Base-by-base conservation (phyloP, 2,888 invertebrate genomes). In the Stenodema calcarata region DNA sequence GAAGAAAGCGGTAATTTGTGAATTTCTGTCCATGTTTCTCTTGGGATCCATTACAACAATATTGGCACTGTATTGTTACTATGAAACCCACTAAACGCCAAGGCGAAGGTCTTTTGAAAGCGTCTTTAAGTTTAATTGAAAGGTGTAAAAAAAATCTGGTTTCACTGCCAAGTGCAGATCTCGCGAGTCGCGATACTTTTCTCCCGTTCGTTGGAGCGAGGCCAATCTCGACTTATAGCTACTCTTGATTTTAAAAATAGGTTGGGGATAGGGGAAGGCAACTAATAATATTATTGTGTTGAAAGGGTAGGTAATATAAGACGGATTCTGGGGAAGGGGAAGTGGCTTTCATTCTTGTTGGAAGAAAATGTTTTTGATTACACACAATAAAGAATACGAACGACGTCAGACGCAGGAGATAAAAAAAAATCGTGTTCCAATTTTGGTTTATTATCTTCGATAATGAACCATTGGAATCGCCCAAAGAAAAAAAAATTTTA, bases 161-260 rank as follows among this genome's bases (percentile, higher is more conserved):
- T 80, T 80, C 80, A 80, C 54, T 80, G 80, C 80, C 80, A 80
- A 80, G 80, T 80, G 80, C 80, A 80, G 80, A 12, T 50, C 35
- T 30, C 80, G n/a, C 50, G 4, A 30, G 44, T 23, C 27, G 30
- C 54, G 42, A 44, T 47, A 44, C 78, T 35, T 42, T 78, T 47
- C 27, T 44, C 41, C 78, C 16, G 50, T 23, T 30, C 6, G 80
- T 80, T 80, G 80, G 80, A 50, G 16, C 28, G 23, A 7, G 28
- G 80, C 80, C 80, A 80, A 35, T 30, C 16, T 80, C 80, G 54
- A 23, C 73, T 84, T 84, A 47, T 47, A 73, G 84, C 84, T 84
- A 84, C 75, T 84, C 47, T 84, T 73, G 73, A 84, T 73, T 73
- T 84, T 73, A 73, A 84, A 84, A 84, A 84, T 84, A 84, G 84